Evolutionary conservation across 2,888 invertebrate genomes (phyloP).

Genomic region (Mamestra brassicae): DNA sequence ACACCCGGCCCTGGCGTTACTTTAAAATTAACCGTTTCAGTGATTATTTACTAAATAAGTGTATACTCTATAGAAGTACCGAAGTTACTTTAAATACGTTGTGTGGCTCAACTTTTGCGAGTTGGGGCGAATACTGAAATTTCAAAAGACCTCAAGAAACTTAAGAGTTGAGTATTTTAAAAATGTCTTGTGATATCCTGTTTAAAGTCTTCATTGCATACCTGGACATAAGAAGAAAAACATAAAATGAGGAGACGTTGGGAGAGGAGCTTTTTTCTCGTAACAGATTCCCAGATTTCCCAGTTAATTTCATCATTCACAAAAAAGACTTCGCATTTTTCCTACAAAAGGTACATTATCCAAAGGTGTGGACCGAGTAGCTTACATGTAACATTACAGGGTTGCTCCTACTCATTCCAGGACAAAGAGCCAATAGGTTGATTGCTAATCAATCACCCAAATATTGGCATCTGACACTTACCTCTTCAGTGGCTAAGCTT

Average conservation of each 20-base stretch:
- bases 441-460: slow-evolving; percentile 64
- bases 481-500: slow-evolving; percentile 68
- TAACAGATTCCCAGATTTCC: background rate
- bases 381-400: slow-evolving; percentile 19
- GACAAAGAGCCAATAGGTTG: slow-evolving; percentile 48
- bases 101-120: slow-evolving; percentile 2
- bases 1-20: slow-evolving; percentile 80
- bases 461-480: slow-evolving; percentile 70
- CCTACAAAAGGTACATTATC: background rate
- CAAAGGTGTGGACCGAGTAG: background rate
- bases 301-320: background rate
- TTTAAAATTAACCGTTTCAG: slow-evolving; percentile 87
- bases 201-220: background rate
- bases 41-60: slow-evolving; percentile 75
- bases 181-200: slow-evolving; percentile 1
- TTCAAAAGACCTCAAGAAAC: background rate
- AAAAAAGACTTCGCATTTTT: slow-evolving; percentile 7
- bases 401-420: slow-evolving; percentile 17
- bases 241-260: background rate
- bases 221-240: background rate
- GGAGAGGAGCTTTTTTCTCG: too few relatives aligned
- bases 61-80: slow-evolving; percentile 37
- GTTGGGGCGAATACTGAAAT: slow-evolving; percentile 15
- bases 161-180: background rate
- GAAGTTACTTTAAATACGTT: slow-evolving; percentile 17